phyloP scores from a whole-genome alignment of 2,113 vertebrate species.

The Passerina amoena region DNA sequence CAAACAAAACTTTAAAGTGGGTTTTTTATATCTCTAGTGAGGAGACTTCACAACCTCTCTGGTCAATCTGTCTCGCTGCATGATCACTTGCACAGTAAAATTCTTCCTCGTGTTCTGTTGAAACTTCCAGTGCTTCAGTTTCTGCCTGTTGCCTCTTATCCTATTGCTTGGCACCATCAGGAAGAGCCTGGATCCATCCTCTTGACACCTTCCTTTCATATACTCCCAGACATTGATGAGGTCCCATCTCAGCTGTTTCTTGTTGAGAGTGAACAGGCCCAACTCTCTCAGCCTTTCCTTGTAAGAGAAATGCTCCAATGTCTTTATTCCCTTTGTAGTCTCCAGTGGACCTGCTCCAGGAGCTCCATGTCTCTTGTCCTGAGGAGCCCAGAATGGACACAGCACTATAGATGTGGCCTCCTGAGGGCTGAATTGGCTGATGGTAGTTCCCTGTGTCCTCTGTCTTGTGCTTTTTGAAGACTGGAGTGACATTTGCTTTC shows the following conservation, averaged over 20 bases:
- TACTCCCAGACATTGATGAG: not conserved
- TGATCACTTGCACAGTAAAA: not conserved
- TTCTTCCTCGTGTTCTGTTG: not conserved
- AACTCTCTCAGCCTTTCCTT: not conserved
- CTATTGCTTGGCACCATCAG: not conserved
- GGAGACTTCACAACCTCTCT: not conserved
- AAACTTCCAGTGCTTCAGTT: not conserved
- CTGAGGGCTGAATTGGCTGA: rapidly evolving
- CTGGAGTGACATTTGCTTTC: not conserved
- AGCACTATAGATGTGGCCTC: not conserved
- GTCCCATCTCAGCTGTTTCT: not conserved
- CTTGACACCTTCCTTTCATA: not conserved
- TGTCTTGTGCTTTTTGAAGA: not conserved
- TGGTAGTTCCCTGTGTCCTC: not conserved
- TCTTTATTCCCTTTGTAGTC: not conserved
- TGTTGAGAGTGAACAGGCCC: not conserved
- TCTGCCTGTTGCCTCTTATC: not conserved
- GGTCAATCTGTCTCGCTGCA: not conserved
- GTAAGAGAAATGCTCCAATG: not conserved
- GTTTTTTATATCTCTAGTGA: not conserved
- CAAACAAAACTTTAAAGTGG: constrained; percentile 1
- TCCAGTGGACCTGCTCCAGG: not conserved
- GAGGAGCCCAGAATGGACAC: not conserved
- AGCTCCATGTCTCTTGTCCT: not conserved
- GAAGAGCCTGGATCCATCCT: not conserved